Evolutionary conservation across 1,140 invertebrate genomes (phyloP), one percentile per base, ranked within the genome.

Genomic region (Dendrolimus punctatus): DNA sequence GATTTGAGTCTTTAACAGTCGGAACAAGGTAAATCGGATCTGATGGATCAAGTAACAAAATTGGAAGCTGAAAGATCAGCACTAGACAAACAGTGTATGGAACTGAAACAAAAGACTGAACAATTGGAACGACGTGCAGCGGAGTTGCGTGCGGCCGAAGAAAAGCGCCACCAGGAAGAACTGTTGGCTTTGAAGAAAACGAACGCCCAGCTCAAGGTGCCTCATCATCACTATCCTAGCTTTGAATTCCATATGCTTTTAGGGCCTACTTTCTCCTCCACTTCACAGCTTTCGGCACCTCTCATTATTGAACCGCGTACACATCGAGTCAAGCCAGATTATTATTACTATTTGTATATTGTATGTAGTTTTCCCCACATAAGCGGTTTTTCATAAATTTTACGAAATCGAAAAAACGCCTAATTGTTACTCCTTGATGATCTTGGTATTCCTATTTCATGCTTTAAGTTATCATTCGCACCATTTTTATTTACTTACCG

Each of bases 111-210:
- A 46, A 95, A 94, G 73, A 93, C 93, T 49, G 95, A 98, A 66
- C 94, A 95, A 76, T 88, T 93, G 36, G 96, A 98, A 75, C 90
- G 94, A 59, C 89, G 95, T 66, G 93, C 95, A n/a, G 91, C 91
- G 3, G 96, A 98, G 78, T 88, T 96, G 58, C 86, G 93, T 10
- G 90, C 93, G 54, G 95, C 96, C 0, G 95, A 98, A 76, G 95
- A 97, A 76, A 95, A 96, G 78, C 95, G 96, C 75, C 95, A 98
- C 70, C 91, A 91, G 8, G 96, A 99, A 76, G 96, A 98, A 83
- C 92, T 98, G 45, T 89, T 94, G 43, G 96, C 96, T 68, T 88
- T 98, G 37, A 98, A 97, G 86, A 95, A 96, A 80, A 97, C 96
- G 6, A 98, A 98, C 82, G 91, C 94, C 66, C 97, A 98, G 80